These are phyloP conservation scores for Aleadryas rufinucha DNA, from an alignment of 2,113 vertebrate genomes.

Conservation along the genomic window DNA sequence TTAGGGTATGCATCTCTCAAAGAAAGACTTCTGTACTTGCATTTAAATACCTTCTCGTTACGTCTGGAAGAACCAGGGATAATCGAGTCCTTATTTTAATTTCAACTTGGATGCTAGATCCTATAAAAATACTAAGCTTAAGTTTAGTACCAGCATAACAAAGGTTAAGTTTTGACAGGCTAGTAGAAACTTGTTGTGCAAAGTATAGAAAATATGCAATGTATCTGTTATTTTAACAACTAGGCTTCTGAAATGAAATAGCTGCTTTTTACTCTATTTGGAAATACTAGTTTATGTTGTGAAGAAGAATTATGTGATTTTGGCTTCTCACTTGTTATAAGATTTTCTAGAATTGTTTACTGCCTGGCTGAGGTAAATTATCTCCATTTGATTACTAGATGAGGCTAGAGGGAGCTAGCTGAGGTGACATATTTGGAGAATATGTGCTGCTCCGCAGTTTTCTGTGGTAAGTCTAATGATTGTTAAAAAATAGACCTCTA, in stretches of 20 bases:
- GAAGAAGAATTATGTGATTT: not conserved
- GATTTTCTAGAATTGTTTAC: not conserved
- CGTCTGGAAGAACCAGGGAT: not conserved
- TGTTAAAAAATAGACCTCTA: not conserved
- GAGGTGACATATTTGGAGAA: constrained; percentile 3
- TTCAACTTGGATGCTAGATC: not conserved
- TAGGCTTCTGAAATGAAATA: not conserved
- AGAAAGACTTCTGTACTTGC: not conserved
- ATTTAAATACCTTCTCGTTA: not conserved
- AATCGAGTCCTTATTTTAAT: not conserved
- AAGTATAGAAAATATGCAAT: not conserved
- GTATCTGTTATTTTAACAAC: not conserved
- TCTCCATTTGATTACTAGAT: constrained; percentile 16
- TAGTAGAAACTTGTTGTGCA: not conserved
- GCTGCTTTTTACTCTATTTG: not conserved
- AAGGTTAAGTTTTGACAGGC: not conserved
- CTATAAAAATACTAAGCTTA: not conserved
- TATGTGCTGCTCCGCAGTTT: not conserved
- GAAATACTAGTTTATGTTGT: not conserved
- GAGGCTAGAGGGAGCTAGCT: not conserved
- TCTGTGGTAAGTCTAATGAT: not conserved
- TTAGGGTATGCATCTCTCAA: not conserved
- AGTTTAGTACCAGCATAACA: not conserved
- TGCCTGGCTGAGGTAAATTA: not conserved
- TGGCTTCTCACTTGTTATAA: not conserved